These are phyloP conservation scores for Rhynchophorus ferrugineus DNA, from an alignment of 1,140 invertebrate genomes.

Conservation along the genomic window DNA sequence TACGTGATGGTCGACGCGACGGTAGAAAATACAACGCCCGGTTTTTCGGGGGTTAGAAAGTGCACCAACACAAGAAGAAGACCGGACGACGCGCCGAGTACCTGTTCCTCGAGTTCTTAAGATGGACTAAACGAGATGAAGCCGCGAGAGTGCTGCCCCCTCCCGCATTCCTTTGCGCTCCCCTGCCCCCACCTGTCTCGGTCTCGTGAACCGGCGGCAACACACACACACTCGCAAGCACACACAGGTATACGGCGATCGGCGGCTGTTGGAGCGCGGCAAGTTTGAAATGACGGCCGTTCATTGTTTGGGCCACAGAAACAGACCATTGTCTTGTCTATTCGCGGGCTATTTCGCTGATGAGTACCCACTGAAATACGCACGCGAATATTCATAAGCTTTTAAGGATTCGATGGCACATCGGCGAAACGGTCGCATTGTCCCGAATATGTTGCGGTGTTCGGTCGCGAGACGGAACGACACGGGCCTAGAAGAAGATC, in stretches of 20 bases:
- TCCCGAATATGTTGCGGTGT: neutral
- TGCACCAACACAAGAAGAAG: constrained; percentile 15
- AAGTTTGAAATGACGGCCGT: constrained; percentile 33
- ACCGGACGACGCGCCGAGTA: constrained; percentile 19
- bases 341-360: constrained; percentile 28
- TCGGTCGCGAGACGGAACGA: constrained; percentile 9
- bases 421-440: constrained; percentile 4
- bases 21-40: constrained; percentile 2
- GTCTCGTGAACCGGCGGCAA: constrained; percentile 15
- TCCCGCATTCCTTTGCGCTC: constrained; percentile 37
- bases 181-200: constrained; percentile 30
- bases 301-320: constrained; percentile 33
- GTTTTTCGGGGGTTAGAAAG: constrained; percentile 13
- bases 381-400: constrained; percentile 29
- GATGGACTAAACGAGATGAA: constrained; percentile 35
- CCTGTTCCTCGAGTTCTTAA: constrained; percentile 29
- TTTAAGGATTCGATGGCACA: neutral
- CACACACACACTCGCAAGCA: constrained; percentile 10
- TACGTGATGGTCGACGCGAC: too few relatives aligned
- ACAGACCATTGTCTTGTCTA: constrained; percentile 39
- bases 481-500: too few relatives aligned
- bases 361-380: constrained; percentile 30
- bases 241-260: constrained; percentile 21
- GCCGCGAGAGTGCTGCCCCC: constrained; percentile 33
- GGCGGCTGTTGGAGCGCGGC: constrained; percentile 24